Percentiles rank a stretch among this genome's conserved stretches.
Evolutionary conservation across 2,797 vertebrate genomes (phyloP).

Genomic region (Thaleichthys pacificus): DNA sequence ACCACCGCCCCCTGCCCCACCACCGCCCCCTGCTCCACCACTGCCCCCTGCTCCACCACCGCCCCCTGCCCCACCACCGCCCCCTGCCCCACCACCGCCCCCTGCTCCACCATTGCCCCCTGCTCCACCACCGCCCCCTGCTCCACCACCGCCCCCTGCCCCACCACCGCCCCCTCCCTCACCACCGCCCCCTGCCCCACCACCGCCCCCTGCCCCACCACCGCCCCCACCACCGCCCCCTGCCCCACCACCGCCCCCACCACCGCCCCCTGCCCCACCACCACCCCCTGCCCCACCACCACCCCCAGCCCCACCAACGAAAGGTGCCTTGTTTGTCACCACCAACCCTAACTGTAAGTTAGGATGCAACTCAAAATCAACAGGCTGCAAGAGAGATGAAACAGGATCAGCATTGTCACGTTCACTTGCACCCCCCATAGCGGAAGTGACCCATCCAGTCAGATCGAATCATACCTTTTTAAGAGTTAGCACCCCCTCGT

Average conservation of each 20-base stretch:
- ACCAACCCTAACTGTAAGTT: constrained; percentile 70
- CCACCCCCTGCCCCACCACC: neutral
- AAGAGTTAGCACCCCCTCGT: constrained; percentile 80
- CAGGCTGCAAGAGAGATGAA: constrained; percentile 54
- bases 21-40: too few species aligned
- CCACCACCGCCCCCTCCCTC: neutral
- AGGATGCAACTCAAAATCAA: constrained; percentile 79
- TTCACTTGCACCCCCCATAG: neutral
- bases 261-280: neutral
- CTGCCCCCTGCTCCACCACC: too few species aligned
- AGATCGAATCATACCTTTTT: constrained; percentile 70
- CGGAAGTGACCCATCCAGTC: neutral
- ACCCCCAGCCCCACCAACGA: constrained; percentile 61
- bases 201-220: neutral
- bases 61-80: too few species aligned
- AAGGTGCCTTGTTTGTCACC: constrained; percentile 77
- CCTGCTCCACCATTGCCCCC: too few species aligned
- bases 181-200: neutral
- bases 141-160: neutral
- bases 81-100: too few species aligned
- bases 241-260: neutral
- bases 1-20: too few species aligned
- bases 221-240: neutral
- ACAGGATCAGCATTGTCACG: neutral
- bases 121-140: neutral